Evolutionary conservation across 2,113 vertebrate genomes (phyloP), one percentile per base, ranked within the genome.

Genomic region (Trogon melanurus): DNA sequence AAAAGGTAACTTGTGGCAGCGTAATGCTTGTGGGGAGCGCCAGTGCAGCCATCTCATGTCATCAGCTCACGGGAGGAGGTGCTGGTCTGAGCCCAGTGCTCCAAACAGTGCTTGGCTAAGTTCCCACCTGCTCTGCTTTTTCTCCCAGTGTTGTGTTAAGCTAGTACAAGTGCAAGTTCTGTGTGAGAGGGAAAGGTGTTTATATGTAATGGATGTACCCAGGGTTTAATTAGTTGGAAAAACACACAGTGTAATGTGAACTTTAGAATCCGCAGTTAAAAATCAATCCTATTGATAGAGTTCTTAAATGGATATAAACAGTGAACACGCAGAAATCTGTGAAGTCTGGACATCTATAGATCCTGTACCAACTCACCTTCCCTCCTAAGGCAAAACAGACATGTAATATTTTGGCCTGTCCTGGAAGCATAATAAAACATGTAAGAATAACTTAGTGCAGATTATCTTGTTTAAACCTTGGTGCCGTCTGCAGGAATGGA

Each of bases 1-100:
- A 96, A 95, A 98, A 98, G 98, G 99, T 99, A 99, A 97, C 1
- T 12, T 61, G 85, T 75, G 11, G 41, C 48, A 14, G 13, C n/a
- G 48, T 44, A 29, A 15, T 64, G 64, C 45, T 87, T 34, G 38
- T 0, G 36, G 71, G 89, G 87, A 89, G 73, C 0, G 0, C 89
- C 26, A 5, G 74, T 32, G 78, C 95, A 89, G 87, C 91, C 96
- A 95, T 95, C 60, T 62, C 96, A 96, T 96, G 87, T 36, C 96
- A 96, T 97, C 86, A 79, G 5, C 73, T 81, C 62, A 26, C 41
- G 54, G 88, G n/a, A 84, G 57, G 50, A 86, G 65, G n/a, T n/a
- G 25, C 79, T 72, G 53, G 30, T 18, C 69, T 61, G 64, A 86
- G 72, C 65, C 82, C 75, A 79, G 79, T 5, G 4, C 54, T 62